Evolutionary conservation across 2,113 vertebrate genomes (phyloP).

Genomic region (Microtus pennsylvanicus): DNA sequence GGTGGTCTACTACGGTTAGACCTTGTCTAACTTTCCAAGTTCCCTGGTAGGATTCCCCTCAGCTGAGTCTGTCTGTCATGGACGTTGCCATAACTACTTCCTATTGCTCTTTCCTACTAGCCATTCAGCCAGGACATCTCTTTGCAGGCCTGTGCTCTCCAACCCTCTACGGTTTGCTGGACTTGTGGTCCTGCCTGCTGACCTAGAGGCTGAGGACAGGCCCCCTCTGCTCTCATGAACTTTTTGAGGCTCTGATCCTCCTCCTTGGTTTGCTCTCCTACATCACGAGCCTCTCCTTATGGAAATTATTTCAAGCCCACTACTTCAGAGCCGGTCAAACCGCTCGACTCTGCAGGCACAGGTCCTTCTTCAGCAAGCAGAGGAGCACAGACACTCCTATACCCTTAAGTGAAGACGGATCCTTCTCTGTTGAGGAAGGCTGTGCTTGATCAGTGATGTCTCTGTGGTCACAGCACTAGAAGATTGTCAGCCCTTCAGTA

Average conservation of each 20-base stretch:
- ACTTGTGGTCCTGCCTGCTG: neutral
- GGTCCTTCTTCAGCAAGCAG: neutral
- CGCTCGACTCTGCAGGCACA: neutral
- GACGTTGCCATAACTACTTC: neutral
- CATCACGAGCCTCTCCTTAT: neutral
- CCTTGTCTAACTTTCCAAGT: neutral
- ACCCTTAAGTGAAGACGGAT: neutral
- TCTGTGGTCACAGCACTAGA: neutral
- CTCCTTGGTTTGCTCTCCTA: conserved; percentile 5
- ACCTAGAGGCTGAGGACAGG: neutral
- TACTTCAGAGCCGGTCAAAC: neutral
- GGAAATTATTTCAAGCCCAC: neutral
- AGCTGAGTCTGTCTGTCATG: neutral
- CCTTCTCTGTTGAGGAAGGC: neutral
- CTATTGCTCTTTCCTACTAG: neutral
- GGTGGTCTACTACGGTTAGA: neutral
- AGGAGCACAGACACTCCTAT: neutral
- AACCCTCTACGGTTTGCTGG: neutral
- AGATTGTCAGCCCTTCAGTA: neutral
- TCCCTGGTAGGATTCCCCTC: neutral
- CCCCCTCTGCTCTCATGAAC: neutral
- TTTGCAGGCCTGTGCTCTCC: neutral
- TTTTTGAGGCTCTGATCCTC: neutral
- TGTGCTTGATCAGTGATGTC: neutral
- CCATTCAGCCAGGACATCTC: neutral